phyloP scores from a whole-genome alignment of 2,113 vertebrate genomes.

The Phoxinus phoxinus region DNA sequence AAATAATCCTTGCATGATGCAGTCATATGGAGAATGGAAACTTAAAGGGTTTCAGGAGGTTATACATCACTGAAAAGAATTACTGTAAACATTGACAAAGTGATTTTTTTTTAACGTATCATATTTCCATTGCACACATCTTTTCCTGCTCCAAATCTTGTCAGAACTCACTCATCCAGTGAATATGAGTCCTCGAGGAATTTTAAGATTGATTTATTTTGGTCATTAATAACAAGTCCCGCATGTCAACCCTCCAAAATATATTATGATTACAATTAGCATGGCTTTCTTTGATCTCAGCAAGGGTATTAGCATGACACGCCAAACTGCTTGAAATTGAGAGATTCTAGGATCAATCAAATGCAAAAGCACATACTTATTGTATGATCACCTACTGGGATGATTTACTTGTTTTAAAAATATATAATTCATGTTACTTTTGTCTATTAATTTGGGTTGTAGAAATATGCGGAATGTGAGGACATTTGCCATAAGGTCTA shows the following conservation, averaged over 20 bases:
- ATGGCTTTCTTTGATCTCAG: slow-evolving; percentile 33
- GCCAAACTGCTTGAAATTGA: slow-evolving; percentile 30
- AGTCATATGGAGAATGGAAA: slow-evolving; percentile 43
- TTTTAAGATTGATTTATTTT: slow-evolving; percentile 41
- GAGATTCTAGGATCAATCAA: slow-evolving; percentile 10
- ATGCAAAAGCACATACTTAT: not conserved
- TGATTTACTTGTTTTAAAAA: not conserved
- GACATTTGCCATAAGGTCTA: not conserved
- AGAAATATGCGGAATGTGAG: not conserved
- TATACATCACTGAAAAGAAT: slow-evolving; percentile 51
- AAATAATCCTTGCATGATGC: slow-evolving; percentile 38
- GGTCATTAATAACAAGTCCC: slow-evolving; percentile 45
- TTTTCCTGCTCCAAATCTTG: slow-evolving; percentile 34
- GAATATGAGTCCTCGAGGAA: slow-evolving; percentile 37
- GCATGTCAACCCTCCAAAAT: slow-evolving; percentile 27
- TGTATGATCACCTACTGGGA: slow-evolving; percentile 19
- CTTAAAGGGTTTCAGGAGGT: slow-evolving; percentile 46
- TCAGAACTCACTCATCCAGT: slow-evolving; percentile 34
- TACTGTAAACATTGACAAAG: slow-evolving; percentile 50
- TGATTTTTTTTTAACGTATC: slow-evolving; percentile 49
- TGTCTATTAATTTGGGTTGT: not conserved
- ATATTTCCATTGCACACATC: slow-evolving; percentile 48
- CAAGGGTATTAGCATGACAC: slow-evolving; percentile 29
- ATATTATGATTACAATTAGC: slow-evolving; percentile 47
- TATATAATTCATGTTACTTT: not conserved